phyloP scores from a whole-genome alignment of 2,113 vertebrate species.

The Gasterosteus nipponicus region DNA sequence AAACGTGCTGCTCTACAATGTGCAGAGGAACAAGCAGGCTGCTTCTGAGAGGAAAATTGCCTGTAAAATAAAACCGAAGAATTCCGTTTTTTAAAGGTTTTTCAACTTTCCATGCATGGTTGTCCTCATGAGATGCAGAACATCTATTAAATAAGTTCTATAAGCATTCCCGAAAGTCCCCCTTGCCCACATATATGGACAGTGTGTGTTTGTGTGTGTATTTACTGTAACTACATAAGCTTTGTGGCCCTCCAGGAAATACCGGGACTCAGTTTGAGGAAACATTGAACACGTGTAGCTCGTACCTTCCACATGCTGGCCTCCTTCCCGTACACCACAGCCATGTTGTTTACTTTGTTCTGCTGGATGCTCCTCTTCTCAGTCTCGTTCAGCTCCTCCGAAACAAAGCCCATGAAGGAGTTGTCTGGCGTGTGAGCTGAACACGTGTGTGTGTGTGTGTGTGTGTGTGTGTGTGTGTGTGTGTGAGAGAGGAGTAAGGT shows the following conservation, averaged over 20 bases:
- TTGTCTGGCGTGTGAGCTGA: constrained; percentile 99
- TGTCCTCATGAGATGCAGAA: too few relatives aligned
- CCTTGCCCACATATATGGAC: background rate
- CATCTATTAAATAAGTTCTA: background rate
- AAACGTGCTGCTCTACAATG: constrained; percentile 15
- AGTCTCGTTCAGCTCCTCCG: constrained; percentile 92
- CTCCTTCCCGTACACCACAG: constrained; percentile 96
- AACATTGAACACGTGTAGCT: background rate
- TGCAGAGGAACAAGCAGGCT: constrained; percentile 16
- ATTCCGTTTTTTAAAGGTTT: background rate
- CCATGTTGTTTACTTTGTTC: constrained; percentile 94
- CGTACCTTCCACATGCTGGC: constrained; percentile 98
- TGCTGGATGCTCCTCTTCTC: constrained; percentile 88
- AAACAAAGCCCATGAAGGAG: constrained; percentile 99
- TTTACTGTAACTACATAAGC: background rate
- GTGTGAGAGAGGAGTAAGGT: background rate
- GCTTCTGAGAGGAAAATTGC: constrained; percentile 44
- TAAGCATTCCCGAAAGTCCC: background rate
- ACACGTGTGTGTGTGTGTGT: constrained; percentile 15
- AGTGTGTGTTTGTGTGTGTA: background rate
- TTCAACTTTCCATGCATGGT: background rate
- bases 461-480: constrained; percentile 10
- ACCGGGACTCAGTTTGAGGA: background rate
- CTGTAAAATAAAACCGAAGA: constrained; percentile 47
- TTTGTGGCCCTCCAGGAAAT: background rate